Conservation (phyloP, 2,113 vertebrate genomes). For the Aythya baeri region DNA sequence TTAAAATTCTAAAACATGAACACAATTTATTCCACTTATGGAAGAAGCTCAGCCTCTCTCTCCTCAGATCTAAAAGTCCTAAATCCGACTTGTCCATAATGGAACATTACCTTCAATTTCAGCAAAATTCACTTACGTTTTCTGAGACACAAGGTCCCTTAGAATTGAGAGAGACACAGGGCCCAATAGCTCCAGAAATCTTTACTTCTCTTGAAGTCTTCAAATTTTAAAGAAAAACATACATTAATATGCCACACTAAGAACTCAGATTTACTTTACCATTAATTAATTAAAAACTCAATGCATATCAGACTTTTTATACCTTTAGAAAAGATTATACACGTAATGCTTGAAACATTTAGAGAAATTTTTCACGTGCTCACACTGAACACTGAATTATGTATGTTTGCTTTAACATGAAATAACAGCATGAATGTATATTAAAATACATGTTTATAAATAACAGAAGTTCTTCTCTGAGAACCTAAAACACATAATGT, state of each 20-base stretch:
- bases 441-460: not conserved
- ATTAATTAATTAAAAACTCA: not conserved
- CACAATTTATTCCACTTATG: not conserved
- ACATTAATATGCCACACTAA: not conserved
- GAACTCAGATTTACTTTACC: not conserved
- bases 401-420: not conserved
- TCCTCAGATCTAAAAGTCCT: not conserved
- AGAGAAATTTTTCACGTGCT: not conserved
- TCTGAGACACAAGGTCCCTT: constrained; percentile 98
- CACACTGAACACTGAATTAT: not conserved
- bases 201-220: constrained; percentile 98
- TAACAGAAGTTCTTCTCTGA: too few species aligned
- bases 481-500: not conserved
- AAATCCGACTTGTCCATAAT: not conserved
- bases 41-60: not conserved
- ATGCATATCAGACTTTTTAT: not conserved
- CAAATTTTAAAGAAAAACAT: constrained; percentile 45
- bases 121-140: constrained; percentile 83
- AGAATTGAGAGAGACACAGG: constrained; percentile 92
- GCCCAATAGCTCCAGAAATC: constrained; percentile 95
- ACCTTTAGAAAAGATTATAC: not conserved
- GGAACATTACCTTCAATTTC: not conserved
- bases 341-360: not conserved
- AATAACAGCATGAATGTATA: not conserved
- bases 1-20: not conserved